phyloP scores from a whole-genome alignment of 1,140 invertebrate genomes.

The Bacillus rossius region DNA sequence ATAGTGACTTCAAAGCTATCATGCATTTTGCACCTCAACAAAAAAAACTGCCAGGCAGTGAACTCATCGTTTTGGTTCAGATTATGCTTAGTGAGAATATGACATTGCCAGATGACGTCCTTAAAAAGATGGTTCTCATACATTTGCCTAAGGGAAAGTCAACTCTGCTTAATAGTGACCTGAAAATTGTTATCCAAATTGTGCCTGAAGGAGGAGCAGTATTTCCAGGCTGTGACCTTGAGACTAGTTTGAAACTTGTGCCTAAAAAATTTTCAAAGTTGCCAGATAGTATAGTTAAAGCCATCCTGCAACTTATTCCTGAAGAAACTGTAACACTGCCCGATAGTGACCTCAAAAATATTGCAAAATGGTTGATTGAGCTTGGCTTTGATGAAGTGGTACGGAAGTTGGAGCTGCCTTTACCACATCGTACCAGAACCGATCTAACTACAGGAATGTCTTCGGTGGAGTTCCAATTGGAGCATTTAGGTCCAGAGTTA shows the following conservation, averaged over 20 bases:
- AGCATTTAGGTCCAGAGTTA: conserved; percentile 19
- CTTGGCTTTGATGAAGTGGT: conserved; percentile 18
- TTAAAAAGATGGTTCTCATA: no score
- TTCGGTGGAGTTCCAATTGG: conserved; percentile 21
- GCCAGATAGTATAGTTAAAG: background rate
- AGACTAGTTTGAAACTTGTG: background rate
- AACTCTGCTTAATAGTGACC: no score
- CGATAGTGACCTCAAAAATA: background rate
- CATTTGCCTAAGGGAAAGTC: no score
- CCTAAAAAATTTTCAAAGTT: background rate
- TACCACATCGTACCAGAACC: background rate
- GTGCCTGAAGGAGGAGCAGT: background rate
- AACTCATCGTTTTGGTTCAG: no score
- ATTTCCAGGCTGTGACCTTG: background rate
- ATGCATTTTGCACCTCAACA: no score
- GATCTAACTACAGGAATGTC: background rate
- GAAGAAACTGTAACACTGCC: background rate
- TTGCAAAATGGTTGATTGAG: conserved; percentile 8
- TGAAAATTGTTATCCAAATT: no score
- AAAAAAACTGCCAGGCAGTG: no score
- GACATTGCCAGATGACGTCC: no score
- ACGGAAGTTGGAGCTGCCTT: conserved; percentile 11
- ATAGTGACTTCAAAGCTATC: no score
- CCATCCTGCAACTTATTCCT: background rate
- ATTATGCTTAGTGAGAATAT: no score